Evolutionary conservation across 2,113 vertebrate genomes (phyloP).

Genomic region (Ranitomeya imitator): DNA sequence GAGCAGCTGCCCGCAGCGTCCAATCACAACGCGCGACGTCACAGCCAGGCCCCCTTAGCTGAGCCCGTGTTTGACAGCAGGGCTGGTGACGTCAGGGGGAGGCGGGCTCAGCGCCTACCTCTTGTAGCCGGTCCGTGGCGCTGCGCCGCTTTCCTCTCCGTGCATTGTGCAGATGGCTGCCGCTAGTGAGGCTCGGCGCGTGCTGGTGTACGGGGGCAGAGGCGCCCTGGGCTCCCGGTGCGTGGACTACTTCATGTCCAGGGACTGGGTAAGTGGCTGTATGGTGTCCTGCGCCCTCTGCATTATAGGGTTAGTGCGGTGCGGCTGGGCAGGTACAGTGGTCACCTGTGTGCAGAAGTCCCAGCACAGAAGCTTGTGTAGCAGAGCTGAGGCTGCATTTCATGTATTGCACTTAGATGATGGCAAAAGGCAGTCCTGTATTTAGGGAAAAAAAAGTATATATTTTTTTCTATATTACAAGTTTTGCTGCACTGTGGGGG

Average conservation of each 20-base stretch:
- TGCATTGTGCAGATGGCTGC: slow-evolving; percentile 56
- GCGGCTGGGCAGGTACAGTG: no score
- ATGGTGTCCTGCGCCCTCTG: background rate
- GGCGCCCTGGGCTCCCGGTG: slow-evolving; percentile 86
- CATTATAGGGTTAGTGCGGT: no score
- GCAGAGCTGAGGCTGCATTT: no score
- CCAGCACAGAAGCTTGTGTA: no score
- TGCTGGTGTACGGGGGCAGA: slow-evolving; percentile 86
- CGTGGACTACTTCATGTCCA: slow-evolving; percentile 81
- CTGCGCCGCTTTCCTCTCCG: background rate
- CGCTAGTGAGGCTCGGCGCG: slow-evolving; percentile 68
- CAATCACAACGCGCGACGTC: background rate
- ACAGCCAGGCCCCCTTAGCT: background rate
- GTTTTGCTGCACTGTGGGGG: no score
- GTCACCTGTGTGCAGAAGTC: no score
- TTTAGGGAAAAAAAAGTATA: no score
- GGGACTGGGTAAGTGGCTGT: slow-evolving; percentile 79
- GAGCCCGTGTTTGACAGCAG: background rate
- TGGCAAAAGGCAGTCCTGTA: no score
- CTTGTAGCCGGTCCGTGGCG: background rate
- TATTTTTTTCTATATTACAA: no score
- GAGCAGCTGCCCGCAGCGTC: background rate
- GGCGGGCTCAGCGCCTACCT: background rate
- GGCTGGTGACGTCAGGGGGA: background rate
- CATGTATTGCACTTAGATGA: no score